These are phyloP conservation scores for Xestia ashworthii DNA, from an alignment of 2,888 invertebrate genomes.

Conservation along the genomic window DNA sequence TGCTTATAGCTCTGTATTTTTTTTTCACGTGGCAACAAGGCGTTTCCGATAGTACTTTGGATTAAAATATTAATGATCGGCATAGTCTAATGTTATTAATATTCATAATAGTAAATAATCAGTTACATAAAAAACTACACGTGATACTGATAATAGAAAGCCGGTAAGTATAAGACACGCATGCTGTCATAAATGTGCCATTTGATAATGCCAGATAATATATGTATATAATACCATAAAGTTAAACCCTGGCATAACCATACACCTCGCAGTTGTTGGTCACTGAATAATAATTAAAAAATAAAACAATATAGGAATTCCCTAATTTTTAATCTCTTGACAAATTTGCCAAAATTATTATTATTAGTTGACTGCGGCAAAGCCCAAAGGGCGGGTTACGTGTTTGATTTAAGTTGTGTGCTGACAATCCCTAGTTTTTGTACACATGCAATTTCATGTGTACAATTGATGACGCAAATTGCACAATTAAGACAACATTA, in stretches of 20 bases:
- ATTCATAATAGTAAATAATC: constrained; percentile 10
- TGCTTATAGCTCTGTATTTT: background rate
- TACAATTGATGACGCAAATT: background rate
- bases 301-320: background rate
- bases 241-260: background rate
- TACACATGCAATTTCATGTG: background rate
- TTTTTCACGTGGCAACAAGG: background rate
- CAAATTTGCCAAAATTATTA: background rate
- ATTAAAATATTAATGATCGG: background rate
- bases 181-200: constrained; percentile 13
- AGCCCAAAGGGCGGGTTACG: background rate
- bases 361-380: background rate
- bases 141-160: constrained; percentile 23
- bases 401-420: background rate
- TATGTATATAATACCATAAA: constrained; percentile 19
- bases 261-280: background rate
- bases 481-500: background rate
- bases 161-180: constrained; percentile 17
- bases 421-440: background rate
- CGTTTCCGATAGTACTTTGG: background rate
- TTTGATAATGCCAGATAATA: constrained; percentile 20
- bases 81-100: background rate
- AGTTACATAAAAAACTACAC: constrained; percentile 4
- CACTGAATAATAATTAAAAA: background rate
- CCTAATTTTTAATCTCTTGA: background rate